Base-by-base conservation (phyloP, 2,888 invertebrate species). In the Teleogryllus oceanicus region DNA sequence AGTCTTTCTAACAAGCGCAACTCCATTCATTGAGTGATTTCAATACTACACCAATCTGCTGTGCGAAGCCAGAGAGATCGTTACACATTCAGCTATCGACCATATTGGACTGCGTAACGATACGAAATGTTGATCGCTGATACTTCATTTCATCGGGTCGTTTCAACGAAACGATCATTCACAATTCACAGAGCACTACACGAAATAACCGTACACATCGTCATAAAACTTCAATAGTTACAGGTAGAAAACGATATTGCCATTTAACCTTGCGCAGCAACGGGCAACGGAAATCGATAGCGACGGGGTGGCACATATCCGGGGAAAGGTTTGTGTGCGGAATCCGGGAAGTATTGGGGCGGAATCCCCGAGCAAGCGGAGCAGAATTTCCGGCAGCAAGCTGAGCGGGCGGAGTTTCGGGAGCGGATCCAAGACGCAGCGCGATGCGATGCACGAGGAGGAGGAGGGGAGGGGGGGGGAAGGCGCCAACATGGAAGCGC, bases 171-270 rank as follows among this genome's bases (percentile, higher is more conserved):
- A 18, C 62, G 16, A 18, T 62, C 62, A 62, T 62, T 62, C 62
- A 62, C 13, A 62, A 62, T 62, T 62, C 16, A 62, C 62, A n/a
- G n/a, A 13, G 62, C n/a, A n/a, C 62, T 62, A 62, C 13, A 62
- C n/a, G n/a, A 62, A 18, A 62, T 62, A 62, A 62, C 62, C n/a
- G 62, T 62, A n/a, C 62, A 12, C 62, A n/a, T 62, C n/a, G n/a
- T 11, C 62, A 62, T 62, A 62, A 12, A 62, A 62, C 62, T 18
- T 62, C 62, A 13, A 62, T 62, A 62, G 62, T 62, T 62, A 62
- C 62, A 62, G 62, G 62, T 62, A 62, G 62, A 62, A 62, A 62
- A 62, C n/a, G 62, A 62, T 62, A 13, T 62, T 62, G 62, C 62
- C 62, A 62, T 62, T 62, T 62, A 62, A 62, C 62, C 62, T 62